Evolutionary conservation across 2,113 vertebrate genomes (phyloP).

Genomic region (Taurulus bubalis): DNA sequence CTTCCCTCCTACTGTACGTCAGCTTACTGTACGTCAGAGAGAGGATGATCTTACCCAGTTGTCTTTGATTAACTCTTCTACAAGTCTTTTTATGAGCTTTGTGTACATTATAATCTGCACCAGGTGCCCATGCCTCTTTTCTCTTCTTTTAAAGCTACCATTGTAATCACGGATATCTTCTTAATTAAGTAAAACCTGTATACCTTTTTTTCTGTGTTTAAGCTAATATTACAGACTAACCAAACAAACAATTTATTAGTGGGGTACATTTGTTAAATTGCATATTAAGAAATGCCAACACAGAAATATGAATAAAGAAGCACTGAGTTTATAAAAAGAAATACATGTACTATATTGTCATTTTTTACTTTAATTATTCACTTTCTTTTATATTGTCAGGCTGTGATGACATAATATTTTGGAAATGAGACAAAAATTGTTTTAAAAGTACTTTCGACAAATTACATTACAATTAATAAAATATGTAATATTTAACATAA

Average conservation of each 20-base stretch:
- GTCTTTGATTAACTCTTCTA: not conserved
- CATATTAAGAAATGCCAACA: not conserved
- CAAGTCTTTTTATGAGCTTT: not conserved
- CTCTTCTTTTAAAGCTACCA: not conserved
- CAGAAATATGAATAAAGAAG: not conserved
- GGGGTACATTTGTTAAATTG: not conserved
- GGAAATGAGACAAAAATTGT: no score
- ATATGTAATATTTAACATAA: no score
- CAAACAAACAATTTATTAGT: no score
- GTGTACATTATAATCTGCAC: not conserved
- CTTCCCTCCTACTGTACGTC: slow-evolving; percentile 1
- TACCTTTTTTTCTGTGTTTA: not conserved
- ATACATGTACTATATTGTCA: not conserved
- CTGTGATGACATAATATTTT: not conserved
- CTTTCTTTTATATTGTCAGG: not conserved
- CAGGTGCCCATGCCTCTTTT: not conserved
- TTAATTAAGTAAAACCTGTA: not conserved
- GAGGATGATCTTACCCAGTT: not conserved
- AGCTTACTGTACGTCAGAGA: not conserved
- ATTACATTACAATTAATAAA: no score
- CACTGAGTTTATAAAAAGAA: not conserved
- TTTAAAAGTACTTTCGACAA: no score
- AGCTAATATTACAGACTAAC: not conserved
- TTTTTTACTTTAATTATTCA: not conserved
- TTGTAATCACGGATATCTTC: not conserved